Conservation (phyloP, 1,140 invertebrate genomes). For the Nilaparvata lugens region DNA sequence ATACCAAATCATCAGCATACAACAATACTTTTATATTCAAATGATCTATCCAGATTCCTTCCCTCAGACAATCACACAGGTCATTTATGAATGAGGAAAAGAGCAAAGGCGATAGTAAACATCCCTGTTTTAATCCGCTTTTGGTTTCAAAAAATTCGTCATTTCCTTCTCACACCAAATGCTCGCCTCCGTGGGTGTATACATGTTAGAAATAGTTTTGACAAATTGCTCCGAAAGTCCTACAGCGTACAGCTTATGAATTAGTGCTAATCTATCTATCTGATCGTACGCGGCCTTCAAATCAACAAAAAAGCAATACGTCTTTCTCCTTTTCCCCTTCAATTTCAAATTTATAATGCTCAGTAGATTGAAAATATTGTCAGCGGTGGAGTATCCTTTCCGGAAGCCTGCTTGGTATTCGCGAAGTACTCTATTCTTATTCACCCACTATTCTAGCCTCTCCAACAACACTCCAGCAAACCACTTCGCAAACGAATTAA, state of each 20-base stretch:
- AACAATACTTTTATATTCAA: not conserved
- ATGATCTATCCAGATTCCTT: not conserved
- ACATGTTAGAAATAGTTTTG: not conserved
- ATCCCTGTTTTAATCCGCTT: not conserved
- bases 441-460: too few species aligned
- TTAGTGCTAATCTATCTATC: not conserved
- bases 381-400: too few species aligned
- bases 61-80: too few species aligned
- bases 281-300: not conserved
- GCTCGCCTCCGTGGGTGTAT: not conserved
- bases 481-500: too few species aligned
- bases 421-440: too few species aligned
- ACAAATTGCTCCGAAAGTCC: not conserved
- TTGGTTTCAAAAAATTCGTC: not conserved
- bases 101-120: not conserved
- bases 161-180: not conserved
- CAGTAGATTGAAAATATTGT: too few species aligned
- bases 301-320: not conserved
- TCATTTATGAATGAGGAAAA: not conserved
- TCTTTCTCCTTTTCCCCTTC: too few species aligned
- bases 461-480: too few species aligned
- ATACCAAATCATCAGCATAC: not conserved
- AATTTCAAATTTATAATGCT: too few species aligned
- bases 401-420: too few species aligned
- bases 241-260: not conserved